phyloP scores from a whole-genome alignment of 2,888 invertebrate species.

The Drosophila differens region DNA sequence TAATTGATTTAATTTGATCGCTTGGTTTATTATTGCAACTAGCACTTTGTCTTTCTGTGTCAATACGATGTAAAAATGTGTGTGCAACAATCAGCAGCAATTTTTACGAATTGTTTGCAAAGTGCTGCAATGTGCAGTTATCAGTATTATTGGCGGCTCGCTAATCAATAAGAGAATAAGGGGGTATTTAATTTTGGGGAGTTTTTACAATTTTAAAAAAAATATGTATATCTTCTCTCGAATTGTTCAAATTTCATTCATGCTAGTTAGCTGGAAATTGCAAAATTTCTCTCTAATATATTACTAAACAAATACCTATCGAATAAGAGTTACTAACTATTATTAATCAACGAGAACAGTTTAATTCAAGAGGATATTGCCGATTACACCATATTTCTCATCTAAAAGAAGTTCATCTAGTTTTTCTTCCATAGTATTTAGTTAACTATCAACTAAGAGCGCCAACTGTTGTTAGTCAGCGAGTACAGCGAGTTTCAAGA shows the following conservation, averaged over 20 bases:
- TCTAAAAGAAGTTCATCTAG: not conserved
- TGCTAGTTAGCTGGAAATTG: not conserved
- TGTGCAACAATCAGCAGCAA: constrained; percentile 43
- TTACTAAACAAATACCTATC: not conserved
- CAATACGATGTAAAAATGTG: constrained; percentile 67
- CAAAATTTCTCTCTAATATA: not conserved
- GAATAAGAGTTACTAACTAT: not conserved
- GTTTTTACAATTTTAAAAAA: not conserved
- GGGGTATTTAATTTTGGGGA: not conserved
- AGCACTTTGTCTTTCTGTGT: constrained; percentile 76
- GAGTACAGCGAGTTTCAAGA: not conserved
- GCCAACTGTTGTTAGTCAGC: not conserved
- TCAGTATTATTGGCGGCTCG: not conserved
- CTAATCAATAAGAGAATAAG: not conserved
- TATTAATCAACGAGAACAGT: not conserved
- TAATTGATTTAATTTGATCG: constrained; percentile 79
- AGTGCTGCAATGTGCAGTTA: constrained; percentile 4
- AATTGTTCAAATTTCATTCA: not conserved
- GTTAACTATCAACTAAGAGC: not conserved
- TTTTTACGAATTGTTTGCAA: constrained; percentile 10
- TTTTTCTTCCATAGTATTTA: not conserved
- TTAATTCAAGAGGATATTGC: not conserved
- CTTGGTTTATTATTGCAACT: constrained; percentile 74
- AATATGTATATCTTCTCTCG: not conserved
- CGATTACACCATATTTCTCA: constrained; percentile 28